phyloP scores from a whole-genome alignment of 1,140 invertebrate species.

The Heterodera carotae region DNA sequence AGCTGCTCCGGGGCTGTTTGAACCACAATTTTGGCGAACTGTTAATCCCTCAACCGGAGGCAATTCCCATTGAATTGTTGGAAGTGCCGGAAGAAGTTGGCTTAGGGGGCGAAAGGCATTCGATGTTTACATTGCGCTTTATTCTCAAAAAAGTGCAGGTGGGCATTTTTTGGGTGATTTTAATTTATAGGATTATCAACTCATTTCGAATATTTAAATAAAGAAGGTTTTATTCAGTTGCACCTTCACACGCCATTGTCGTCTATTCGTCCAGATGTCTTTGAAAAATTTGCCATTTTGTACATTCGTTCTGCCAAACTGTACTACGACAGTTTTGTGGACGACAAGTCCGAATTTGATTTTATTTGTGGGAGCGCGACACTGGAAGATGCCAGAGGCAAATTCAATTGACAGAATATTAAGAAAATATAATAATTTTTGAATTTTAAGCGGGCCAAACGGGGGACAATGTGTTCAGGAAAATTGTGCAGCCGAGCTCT shows the following conservation, averaged over 20 bases:
- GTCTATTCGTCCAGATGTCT: not conserved
- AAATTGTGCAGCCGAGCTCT: not conserved
- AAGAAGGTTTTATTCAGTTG: no score
- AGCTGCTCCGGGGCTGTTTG: slow-evolving; percentile 82
- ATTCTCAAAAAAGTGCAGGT: slow-evolving; percentile 50
- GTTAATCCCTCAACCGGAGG: slow-evolving; percentile 72
- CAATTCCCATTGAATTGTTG: slow-evolving; percentile 52
- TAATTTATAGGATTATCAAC: no score
- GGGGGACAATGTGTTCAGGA: slow-evolving; percentile 3
- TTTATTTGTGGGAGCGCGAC: slow-evolving; percentile 55
- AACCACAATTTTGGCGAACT: slow-evolving; percentile 88
- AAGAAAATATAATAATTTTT: no score
- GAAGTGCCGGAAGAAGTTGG: slow-evolving; percentile 37
- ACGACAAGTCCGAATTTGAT: slow-evolving; percentile 56
- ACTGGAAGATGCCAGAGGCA: no score
- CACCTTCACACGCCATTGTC: slow-evolving; percentile 34
- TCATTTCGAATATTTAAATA: no score
- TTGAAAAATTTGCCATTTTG: slow-evolving; percentile 47
- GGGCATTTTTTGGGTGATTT: not conserved
- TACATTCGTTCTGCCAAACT: slow-evolving; percentile 50
- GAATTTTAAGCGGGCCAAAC: slow-evolving; percentile 13
- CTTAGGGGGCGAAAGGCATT: slow-evolving; percentile 43
- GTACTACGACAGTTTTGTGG: slow-evolving; percentile 55
- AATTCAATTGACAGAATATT: no score
- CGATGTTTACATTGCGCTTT: slow-evolving; percentile 53